Conservation (phyloP, 2,888 invertebrate species). For the Pristionchus arcanus region DNA sequence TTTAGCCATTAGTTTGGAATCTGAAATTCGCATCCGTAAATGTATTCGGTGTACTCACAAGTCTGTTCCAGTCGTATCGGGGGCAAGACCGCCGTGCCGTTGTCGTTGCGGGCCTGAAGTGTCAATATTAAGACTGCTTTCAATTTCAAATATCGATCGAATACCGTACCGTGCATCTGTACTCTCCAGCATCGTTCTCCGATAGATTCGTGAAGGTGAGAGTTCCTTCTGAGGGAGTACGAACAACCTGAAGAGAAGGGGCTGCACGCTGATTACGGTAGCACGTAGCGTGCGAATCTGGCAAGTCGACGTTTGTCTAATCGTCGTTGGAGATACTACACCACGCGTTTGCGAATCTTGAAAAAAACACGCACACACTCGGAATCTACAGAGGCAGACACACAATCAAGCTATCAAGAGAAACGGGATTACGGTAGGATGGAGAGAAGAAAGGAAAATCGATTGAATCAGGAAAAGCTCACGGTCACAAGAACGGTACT, state of each 20-base stretch:
- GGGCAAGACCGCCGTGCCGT: slow-evolving; percentile 85
- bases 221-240: slow-evolving; percentile 83
- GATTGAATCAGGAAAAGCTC: slow-evolving; percentile 11
- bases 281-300: background rate
- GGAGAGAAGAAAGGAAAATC: background rate
- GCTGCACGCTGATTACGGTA: background rate
- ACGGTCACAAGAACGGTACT: slow-evolving; percentile 40
- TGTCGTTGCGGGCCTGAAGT: slow-evolving; percentile 89
- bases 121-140: background rate
- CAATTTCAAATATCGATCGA: background rate
- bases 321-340: background rate
- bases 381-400: slow-evolving; percentile 44
- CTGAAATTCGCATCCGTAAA: background rate
- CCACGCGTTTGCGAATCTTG: slow-evolving; percentile 16
- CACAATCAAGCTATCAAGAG: slow-evolving; percentile 18
- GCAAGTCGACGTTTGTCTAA: background rate
- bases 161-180: slow-evolving; percentile 85
- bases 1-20: background rate
- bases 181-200: slow-evolving; percentile 73
- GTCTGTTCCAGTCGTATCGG: slow-evolving; percentile 73
- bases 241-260: slow-evolving; percentile 80
- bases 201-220: slow-evolving; percentile 72
- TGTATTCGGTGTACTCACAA: slow-evolving; percentile 68
- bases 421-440: slow-evolving; percentile 37
- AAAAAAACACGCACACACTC: slow-evolving; percentile 31